A percentile compares a stretch with the other conserved stretches of the same genome.
These are phyloP conservation scores for Neolamprologus cancellatus DNA, from an alignment of 2,113 vertebrate genomes.

Conservation along the genomic window DNA sequence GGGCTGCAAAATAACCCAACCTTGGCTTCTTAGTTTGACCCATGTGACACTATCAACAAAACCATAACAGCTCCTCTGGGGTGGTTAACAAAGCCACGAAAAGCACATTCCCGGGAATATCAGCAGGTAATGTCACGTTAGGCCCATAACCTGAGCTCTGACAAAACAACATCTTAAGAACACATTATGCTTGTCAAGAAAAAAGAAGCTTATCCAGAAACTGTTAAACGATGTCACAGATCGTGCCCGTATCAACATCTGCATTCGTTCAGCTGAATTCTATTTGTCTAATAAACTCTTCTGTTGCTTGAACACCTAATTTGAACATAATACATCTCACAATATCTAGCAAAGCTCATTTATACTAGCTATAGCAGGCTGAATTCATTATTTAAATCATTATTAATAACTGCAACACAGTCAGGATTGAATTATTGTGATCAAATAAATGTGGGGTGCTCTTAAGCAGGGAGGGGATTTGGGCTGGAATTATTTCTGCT, in stretches of 20 bases:
- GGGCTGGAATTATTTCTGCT: neutral
- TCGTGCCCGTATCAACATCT: neutral
- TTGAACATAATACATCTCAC: neutral
- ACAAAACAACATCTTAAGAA: neutral
- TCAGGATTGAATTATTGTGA: neutral
- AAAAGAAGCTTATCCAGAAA: neutral
- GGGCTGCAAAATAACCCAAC: neutral
- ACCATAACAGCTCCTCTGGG: neutral
- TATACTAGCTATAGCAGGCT: neutral
- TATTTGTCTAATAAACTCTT: neutral
- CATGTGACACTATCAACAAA: neutral
- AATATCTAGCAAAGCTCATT: neutral
- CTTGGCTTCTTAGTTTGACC: neutral
- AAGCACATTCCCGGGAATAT: neutral
- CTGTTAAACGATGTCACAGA: neutral
- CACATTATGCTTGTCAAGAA: neutral
- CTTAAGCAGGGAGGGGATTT: neutral
- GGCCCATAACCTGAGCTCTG: neutral
- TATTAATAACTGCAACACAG: neutral
- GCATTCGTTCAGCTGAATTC: neutral
- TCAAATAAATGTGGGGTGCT: neutral
- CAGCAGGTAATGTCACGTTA: neutral
- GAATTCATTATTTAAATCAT: constrained; percentile 2
- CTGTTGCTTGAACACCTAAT: neutral
- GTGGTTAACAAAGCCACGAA: neutral